Evolutionary conservation across 2,888 invertebrate species (phyloP).

Genomic region (Norana najaformis): DNA sequence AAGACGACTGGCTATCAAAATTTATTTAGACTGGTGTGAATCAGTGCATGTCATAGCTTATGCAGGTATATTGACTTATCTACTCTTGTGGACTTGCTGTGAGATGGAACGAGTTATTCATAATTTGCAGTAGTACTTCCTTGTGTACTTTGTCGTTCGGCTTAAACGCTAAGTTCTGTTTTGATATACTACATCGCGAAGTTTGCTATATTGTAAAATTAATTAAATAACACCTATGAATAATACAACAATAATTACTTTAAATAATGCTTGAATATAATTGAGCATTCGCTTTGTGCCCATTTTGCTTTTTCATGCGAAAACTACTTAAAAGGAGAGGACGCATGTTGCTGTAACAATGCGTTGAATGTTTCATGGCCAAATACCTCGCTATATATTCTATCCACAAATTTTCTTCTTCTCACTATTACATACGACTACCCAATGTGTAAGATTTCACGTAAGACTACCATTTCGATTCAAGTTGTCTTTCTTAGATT

Average conservation of each 20-base stretch:
- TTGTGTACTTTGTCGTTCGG: not conserved
- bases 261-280: too few species aligned
- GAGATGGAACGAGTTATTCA: not conserved
- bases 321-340: not conserved
- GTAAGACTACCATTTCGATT: too few species aligned
- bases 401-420: too few species aligned
- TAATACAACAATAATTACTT: not conserved
- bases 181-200: not conserved
- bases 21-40: not conserved
- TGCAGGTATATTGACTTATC: too few species aligned
- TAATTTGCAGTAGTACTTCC: not conserved
- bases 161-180: not conserved
- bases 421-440: too few species aligned
- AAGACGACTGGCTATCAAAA: not conserved
- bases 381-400: too few species aligned
- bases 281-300: too few species aligned
- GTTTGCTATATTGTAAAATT: not conserved
- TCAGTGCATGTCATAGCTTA: too few species aligned
- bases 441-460: too few species aligned
- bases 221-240: not conserved
- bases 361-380: not conserved
- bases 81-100: not conserved
- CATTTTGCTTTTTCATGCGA: too few species aligned
- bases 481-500: too few species aligned
- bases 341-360: not conserved